Evolutionary conservation across 1,140 invertebrate genomes (phyloP), one percentile per base, ranked within the genome.

Genomic region (Solenopsis invicta): DNA sequence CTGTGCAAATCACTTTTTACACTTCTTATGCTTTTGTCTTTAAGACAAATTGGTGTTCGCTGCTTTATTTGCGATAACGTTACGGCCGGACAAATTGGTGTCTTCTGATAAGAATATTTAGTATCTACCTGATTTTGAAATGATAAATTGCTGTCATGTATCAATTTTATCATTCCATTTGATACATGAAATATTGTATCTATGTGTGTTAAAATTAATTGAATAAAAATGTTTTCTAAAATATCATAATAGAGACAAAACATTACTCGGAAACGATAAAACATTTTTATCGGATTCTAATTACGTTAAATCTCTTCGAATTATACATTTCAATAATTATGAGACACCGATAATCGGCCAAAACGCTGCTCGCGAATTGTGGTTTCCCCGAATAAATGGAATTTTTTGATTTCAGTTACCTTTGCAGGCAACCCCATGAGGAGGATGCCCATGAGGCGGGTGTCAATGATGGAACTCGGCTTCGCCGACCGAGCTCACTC

Each of bases 381-480:
- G 8, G 1, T 21, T 64, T 34, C n/a, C 59, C 13, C 10, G 6
- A 78, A 48, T 48, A 66, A 29, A 21, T 4, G 10, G 24, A 10
- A 48, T 13, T 1, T 18, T 29, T 18, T 10, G 34, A 18, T 34
- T 54, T 72, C 0, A n/a, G n/a, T n/a, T n/a, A n/a, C 10, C 21
- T 12, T 78, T 61, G 10, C 80, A 91, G 89, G 67, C 24, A 77
- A 84, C 24, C 81, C 87, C 67, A 75, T n/a, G 72, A 75, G 34
- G 72, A 75, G 56, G 34, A 85, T 71, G 29, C 85, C 92, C 69
- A 12, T 85, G 13, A 92, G 91, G 64, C 89, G 95, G 84, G 95
- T 95, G 50, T 96, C 95, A 54, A 95, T 96, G 93, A 94, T 96
- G 93, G 95, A 96, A 50, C 88, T 96, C 9, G 92, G 93, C 34